Percentiles rank a stretch among this genome's conserved stretches.
Evolutionary conservation across 2,797 vertebrate species (phyloP).

Genomic region (Thamnophis elegans): DNA sequence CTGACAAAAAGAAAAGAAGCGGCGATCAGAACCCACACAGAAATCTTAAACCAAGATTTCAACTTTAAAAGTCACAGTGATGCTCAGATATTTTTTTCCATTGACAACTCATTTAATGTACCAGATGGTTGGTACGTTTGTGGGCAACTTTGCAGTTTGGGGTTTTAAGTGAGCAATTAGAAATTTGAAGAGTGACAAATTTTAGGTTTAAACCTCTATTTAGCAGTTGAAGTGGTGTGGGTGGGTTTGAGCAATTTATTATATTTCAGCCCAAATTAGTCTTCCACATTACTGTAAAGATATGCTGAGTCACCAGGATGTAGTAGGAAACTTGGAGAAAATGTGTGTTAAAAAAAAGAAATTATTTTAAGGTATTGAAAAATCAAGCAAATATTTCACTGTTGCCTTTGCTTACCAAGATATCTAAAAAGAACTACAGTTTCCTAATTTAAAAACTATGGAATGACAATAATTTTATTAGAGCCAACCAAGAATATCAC

Average conservation of each 20-base stretch:
- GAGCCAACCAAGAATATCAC: neutral
- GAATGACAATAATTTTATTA: neutral
- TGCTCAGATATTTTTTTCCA: constrained; percentile 42
- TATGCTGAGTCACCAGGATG: neutral
- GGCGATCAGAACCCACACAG: constrained; percentile 24
- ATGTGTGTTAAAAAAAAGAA: neutral
- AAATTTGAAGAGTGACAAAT: neutral
- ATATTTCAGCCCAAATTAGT: neutral
- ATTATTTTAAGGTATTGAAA: neutral
- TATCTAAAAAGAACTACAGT: neutral
- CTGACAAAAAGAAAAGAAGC: constrained; percentile 44
- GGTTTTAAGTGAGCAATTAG: constrained; percentile 40
- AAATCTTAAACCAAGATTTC: constrained; percentile 37
- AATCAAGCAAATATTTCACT: neutral
- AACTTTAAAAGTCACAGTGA: constrained; percentile 38
- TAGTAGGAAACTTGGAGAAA: neutral
- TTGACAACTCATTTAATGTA: constrained; percentile 35
- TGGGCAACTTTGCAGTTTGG: constrained; percentile 22
- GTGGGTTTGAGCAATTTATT: neutral
- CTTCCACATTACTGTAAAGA: neutral
- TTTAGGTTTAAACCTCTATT: neutral
- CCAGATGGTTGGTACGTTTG: constrained; percentile 37
- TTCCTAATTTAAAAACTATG: neutral
- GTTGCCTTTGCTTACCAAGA: neutral
- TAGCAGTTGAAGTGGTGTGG: neutral